Evolutionary conservation across 2,113 vertebrate species (phyloP).

Genomic region (Eolophus roseicapilla): DNA sequence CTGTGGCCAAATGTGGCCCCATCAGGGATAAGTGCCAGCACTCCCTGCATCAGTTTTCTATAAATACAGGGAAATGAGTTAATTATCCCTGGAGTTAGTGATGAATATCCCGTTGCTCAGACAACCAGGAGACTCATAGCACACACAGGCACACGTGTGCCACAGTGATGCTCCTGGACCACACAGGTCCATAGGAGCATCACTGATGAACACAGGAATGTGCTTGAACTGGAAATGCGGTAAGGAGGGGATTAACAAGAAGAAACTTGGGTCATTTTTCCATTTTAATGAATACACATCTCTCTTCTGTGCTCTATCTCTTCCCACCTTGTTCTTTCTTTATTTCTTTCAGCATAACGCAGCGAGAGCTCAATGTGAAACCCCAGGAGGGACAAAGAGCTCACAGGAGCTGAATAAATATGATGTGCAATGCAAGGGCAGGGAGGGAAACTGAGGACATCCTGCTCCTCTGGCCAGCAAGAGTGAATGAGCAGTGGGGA

Average conservation of each 20-base stretch:
- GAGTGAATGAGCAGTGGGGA: background rate
- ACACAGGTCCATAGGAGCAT: background rate
- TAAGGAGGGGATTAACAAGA: background rate
- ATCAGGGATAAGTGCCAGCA: background rate
- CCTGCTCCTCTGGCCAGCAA: background rate
- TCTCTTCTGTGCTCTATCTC: background rate
- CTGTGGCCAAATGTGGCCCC: background rate
- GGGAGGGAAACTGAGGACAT: background rate
- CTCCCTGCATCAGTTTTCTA: background rate
- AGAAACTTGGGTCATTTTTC: background rate
- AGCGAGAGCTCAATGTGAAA: background rate
- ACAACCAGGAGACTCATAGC: background rate
- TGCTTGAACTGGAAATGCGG: background rate
- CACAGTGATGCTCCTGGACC: background rate
- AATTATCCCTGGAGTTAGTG: conserved; percentile 36
- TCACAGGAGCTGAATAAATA: background rate
- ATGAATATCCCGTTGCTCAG: conserved; percentile 47
- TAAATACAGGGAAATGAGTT: conserved; percentile 57
- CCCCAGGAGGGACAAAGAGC: background rate
- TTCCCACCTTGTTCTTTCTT: background rate
- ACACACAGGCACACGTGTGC: background rate
- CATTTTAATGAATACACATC: background rate
- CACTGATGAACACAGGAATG: background rate
- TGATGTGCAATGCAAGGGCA: background rate
- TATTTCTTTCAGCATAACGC: background rate